Evolutionary conservation across 2,113 vertebrate genomes (phyloP).

Genomic region (Zosterops pallidus): DNA sequence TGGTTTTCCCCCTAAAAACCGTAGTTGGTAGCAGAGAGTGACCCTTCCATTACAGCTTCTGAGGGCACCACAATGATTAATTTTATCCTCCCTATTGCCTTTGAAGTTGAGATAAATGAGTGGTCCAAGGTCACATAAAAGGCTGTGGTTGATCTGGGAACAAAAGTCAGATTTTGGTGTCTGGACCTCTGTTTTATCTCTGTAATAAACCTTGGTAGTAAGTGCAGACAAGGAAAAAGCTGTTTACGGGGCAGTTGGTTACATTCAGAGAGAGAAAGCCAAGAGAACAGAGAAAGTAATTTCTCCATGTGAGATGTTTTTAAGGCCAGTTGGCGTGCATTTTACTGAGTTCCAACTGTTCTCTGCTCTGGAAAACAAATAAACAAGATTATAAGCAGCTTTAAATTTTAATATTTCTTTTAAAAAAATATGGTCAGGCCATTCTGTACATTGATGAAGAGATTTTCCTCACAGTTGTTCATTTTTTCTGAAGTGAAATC

Average conservation of each 20-base stretch:
- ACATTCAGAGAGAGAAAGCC: background rate
- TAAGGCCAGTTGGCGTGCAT: accelerated
- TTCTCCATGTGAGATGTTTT: background rate
- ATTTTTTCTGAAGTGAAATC: background rate
- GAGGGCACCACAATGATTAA: background rate
- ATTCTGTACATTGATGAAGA: background rate
- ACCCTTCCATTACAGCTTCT: background rate
- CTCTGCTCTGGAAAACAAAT: background rate
- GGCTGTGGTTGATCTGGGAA: background rate
- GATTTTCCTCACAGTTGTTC: background rate
- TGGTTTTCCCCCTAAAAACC: background rate
- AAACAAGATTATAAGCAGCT: background rate
- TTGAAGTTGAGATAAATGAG: slow-evolving; percentile 51
- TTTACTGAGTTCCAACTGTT: background rate
- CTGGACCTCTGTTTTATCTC: slow-evolving; percentile 27
- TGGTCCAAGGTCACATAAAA: slow-evolving; percentile 11
- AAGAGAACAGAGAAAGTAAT: background rate
- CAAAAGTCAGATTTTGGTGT: slow-evolving; percentile 16
- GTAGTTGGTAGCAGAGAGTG: background rate
- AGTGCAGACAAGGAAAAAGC: background rate
- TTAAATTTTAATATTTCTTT: background rate
- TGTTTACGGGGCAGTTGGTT: background rate
- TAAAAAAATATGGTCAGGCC: background rate
- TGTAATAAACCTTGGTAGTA: background rate
- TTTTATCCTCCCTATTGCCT: slow-evolving; percentile 5